Evolutionary conservation across 2,888 invertebrate species (phyloP).

Genomic region (Euplagia quadripunctaria): DNA sequence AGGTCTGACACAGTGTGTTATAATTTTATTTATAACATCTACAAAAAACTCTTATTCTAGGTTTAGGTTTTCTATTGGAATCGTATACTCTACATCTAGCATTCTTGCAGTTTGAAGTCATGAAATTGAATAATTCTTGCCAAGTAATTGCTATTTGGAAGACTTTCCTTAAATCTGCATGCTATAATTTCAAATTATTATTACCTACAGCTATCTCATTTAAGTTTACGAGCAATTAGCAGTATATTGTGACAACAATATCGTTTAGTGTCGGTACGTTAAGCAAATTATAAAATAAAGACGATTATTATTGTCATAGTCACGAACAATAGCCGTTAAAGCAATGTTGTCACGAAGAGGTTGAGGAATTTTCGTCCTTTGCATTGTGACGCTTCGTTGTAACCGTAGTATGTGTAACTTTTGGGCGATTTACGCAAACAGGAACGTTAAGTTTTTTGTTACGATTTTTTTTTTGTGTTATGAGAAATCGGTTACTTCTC

Average conservation of each 20-base stretch:
- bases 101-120: neutral
- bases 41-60: neutral
- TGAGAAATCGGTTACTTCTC: neutral
- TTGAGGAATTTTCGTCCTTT: neutral
- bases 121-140: neutral
- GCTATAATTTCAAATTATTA: neutral
- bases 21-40: neutral
- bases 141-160: neutral
- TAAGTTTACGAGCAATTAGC: neutral
- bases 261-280: neutral
- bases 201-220: neutral
- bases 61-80: too few species aligned
- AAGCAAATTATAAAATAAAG: constrained; percentile 1
- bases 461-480: too few species aligned
- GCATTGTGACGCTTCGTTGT: neutral
- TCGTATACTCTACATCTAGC: neutral
- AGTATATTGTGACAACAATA: neutral
- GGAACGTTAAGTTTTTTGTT: neutral
- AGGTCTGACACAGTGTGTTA: neutral
- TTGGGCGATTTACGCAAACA: neutral
- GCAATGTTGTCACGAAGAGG: constrained; percentile 6
- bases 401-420: constrained; percentile 26
- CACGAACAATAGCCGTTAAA: constrained; percentile 9
- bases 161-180: neutral
- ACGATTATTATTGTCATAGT: constrained; percentile 10